Conservation (phyloP, 2,797 vertebrate species). For the Centroberyx gerrardi region DNA sequence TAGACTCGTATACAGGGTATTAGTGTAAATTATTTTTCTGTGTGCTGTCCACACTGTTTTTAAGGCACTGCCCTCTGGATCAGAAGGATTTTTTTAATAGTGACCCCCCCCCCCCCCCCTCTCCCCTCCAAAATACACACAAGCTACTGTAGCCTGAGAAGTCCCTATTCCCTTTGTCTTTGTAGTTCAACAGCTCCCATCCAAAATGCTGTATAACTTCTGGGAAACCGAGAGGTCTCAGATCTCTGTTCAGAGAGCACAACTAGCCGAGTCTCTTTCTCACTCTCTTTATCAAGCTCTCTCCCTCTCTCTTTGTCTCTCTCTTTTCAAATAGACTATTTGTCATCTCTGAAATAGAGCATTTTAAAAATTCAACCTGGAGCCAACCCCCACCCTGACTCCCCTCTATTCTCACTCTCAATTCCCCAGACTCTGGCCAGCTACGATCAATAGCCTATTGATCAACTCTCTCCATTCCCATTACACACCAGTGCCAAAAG, state of each 20-base stretch:
- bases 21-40: slow-evolving; percentile 48
- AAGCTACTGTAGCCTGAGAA: slow-evolving; percentile 69
- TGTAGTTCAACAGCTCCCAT: slow-evolving; percentile 74
- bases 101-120: slow-evolving; percentile 34
- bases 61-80: slow-evolving; percentile 50
- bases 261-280: slow-evolving; percentile 58
- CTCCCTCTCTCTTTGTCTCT: slow-evolving; percentile 69
- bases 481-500: slow-evolving; percentile 88
- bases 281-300: slow-evolving; percentile 59
- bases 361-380: slow-evolving; percentile 88
- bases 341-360: slow-evolving; percentile 87
- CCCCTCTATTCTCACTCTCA: slow-evolving; percentile 86
- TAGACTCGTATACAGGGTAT: slow-evolving; percentile 33
- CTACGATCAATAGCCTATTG: slow-evolving; percentile 89
- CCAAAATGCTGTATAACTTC: slow-evolving; percentile 75
- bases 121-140: slow-evolving; percentile 52
- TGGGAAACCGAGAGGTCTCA: slow-evolving; percentile 74
- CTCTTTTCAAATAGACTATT: slow-evolving; percentile 85
- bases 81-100: slow-evolving; percentile 60
- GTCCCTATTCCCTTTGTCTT: slow-evolving; percentile 79
- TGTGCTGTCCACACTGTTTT: slow-evolving; percentile 27
- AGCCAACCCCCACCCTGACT: slow-evolving; percentile 83
- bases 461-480: slow-evolving; percentile 90
- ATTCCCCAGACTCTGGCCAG: slow-evolving; percentile 87
- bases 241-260: slow-evolving; percentile 65